A percentile compares a stretch with the other conserved stretches of the same genome.
phyloP scores from a whole-genome alignment of 2,888 invertebrate genomes.

The Anarsia innoxiella region DNA sequence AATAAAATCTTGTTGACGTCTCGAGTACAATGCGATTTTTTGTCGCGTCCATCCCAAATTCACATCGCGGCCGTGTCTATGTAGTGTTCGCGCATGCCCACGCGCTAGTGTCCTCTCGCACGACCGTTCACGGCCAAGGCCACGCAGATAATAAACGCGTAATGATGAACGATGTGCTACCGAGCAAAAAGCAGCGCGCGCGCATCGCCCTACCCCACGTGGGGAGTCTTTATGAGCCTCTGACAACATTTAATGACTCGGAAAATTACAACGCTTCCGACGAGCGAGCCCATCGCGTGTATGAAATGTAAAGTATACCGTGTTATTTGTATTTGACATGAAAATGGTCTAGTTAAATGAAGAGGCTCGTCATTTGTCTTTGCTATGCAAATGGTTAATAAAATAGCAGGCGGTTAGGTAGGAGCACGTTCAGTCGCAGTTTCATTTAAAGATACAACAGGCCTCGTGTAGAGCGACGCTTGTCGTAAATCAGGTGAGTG shows the following conservation, averaged over 20 bases:
- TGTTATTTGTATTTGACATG: conserved; percentile 21
- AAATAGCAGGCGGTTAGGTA: conserved; percentile 26
- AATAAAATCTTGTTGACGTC: conserved; percentile 24
- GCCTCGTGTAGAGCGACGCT: conserved; percentile 29
- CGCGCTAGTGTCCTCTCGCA: conserved; percentile 46
- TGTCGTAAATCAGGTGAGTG: conserved; percentile 32
- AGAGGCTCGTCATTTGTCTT: conserved; percentile 21
- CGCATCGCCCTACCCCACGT: conserved; percentile 45
- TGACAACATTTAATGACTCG: conserved; percentile 58
- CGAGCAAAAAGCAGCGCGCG: conserved; percentile 47
- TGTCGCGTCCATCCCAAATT: conserved; percentile 33
- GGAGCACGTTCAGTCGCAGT: conserved; percentile 24
- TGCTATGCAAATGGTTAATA: conserved; percentile 30
- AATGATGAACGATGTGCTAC: conserved; percentile 63
- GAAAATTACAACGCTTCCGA: conserved; percentile 54
- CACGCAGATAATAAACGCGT: conserved; percentile 64
- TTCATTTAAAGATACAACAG: conserved; percentile 38
- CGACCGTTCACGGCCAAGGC: conserved; percentile 73
- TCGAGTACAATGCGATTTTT: conserved; percentile 35
- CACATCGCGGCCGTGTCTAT: conserved; percentile 25
- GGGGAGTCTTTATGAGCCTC: conserved; percentile 54
- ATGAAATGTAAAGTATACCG: conserved; percentile 40
- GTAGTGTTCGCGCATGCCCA: conserved; percentile 42
- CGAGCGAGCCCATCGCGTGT: conserved; percentile 26
- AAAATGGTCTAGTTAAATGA: conserved; percentile 16